phyloP scores from a whole-genome alignment of 2,797 vertebrate genomes.

The Lindbergichthys nudifrons region DNA sequence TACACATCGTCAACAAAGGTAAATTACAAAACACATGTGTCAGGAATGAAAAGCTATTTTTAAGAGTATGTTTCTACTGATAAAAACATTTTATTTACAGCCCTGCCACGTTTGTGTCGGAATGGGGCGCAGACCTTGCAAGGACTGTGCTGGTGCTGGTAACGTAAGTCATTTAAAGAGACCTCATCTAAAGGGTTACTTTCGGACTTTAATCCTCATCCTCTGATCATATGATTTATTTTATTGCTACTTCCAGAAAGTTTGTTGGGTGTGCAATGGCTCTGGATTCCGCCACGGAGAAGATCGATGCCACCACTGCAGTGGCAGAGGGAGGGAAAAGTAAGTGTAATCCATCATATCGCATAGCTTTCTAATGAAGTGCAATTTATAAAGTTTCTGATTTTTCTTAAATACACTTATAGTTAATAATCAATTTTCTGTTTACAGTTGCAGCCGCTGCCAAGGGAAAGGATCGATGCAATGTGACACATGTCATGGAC shows the following conservation, averaged over 20 bases:
- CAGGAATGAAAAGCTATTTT: neutral
- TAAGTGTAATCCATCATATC: slow-evolving; percentile 41
- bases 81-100: slow-evolving; percentile 58
- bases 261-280: slow-evolving; percentile 85
- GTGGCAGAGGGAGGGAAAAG: slow-evolving; percentile 82
- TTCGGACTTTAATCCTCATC: neutral
- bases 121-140: slow-evolving; percentile 79
- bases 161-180: slow-evolving; percentile 78
- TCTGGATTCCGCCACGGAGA: slow-evolving; percentile 67
- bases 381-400: neutral
- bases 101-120: slow-evolving; percentile 81
- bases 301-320: slow-evolving; percentile 80
- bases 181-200: neutral
- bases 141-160: slow-evolving; percentile 79
- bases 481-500: slow-evolving; percentile 79
- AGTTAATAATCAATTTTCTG: slow-evolving; percentile 7
- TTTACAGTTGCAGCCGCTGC: slow-evolving; percentile 78
- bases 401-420: neutral
- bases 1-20: slow-evolving; percentile 86
- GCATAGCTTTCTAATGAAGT: slow-evolving; percentile 4
- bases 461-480: slow-evolving; percentile 68
- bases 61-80: slow-evolving; percentile 15
- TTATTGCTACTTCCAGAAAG: slow-evolving; percentile 72
- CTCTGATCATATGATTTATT: slow-evolving; percentile 1
- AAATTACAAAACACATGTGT: slow-evolving; percentile 7